Base-by-base conservation (phyloP, 2,888 invertebrate genomes). In the Argyresthia goedartella region DNA sequence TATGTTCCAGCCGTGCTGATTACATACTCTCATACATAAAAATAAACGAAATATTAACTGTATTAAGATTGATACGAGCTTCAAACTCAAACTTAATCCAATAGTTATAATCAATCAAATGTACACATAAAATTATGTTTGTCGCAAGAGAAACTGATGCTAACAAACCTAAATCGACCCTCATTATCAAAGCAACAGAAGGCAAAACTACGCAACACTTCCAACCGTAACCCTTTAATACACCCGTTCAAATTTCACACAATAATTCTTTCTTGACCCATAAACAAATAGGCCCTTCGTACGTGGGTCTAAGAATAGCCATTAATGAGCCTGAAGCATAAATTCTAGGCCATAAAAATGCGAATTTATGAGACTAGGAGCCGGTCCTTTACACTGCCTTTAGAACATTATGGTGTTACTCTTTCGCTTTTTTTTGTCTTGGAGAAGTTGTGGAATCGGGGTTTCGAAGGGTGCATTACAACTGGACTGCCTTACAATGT, bases 261-360 rank as follows among this genome's bases (percentile, higher is more conserved):
- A 73, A 71, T 81, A 77, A 76, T 69, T 81, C 77, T 82, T 77
- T 67, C 79, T 82, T 85, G 85, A 84, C 84, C 85, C 81, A 78
- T 73, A 77, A 79, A 76, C 76, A 78, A 73, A 73, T 70, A 73
- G 25, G 73, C 74, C 71, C 66, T 61, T 55, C 57, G n/a, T 11
- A 47, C 44, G 13, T 44, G 56, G 54, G 62, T 66, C 58, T 60
- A 80, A 85, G 85, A 85, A 86, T 85, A 75, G 74, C 71, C 76
- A 61, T 77, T 86, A 86, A 86, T 86, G 86, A 86, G 79, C 67
- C 66, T 64, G 64, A 64, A 69, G 69, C 73, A 79, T 85, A 82
- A 81, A 81, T 81, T 84, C 82, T 81, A 81, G 80, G 67, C 71
- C 79, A 84, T 86, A 86, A 86, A 86, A 66, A 84, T 68, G 63